Evolutionary conservation across 2,113 vertebrate genomes (phyloP).

Genomic region (Numenius arquata): DNA sequence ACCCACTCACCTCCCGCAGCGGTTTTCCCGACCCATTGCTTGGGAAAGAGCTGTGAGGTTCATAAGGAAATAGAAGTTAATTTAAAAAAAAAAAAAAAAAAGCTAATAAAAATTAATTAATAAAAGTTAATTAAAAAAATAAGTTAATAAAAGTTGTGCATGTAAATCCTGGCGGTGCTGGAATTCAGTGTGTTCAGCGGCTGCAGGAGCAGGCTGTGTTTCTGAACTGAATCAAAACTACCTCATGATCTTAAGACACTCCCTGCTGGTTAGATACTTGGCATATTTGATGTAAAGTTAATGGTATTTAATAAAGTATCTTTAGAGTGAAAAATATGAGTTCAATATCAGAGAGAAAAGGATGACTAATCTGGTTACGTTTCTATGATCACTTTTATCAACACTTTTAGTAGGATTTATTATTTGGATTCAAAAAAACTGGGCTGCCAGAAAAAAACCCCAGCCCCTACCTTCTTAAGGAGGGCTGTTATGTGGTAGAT

Average conservation of each 20-base stretch:
- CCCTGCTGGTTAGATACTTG: background rate
- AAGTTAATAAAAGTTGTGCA: fast-evolving
- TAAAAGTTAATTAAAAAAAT: background rate
- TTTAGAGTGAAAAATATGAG: background rate
- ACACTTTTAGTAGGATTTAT: background rate
- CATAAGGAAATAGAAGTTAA: fast-evolving
- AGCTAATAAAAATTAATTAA: background rate
- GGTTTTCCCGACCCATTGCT: fast-evolving
- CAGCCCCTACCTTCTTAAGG: background rate
- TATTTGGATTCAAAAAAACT: background rate
- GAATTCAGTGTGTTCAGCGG: fast-evolving
- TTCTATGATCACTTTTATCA: background rate
- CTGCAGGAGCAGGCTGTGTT: fast-evolving
- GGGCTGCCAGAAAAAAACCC: background rate
- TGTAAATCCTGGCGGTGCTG: fast-evolving
- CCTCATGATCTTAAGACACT: background rate
- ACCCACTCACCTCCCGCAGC: fast-evolving
- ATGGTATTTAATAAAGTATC: background rate
- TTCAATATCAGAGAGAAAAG: background rate
- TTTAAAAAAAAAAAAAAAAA: background rate
- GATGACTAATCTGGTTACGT: fast-evolving
- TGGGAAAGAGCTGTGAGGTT: fast-evolving
- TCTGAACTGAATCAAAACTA: background rate
- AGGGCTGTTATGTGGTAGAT: background rate
- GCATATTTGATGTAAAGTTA: background rate